These are phyloP conservation scores for Tachina grossa DNA, from an alignment of 2,888 invertebrate genomes.

Conservation along the genomic window DNA sequence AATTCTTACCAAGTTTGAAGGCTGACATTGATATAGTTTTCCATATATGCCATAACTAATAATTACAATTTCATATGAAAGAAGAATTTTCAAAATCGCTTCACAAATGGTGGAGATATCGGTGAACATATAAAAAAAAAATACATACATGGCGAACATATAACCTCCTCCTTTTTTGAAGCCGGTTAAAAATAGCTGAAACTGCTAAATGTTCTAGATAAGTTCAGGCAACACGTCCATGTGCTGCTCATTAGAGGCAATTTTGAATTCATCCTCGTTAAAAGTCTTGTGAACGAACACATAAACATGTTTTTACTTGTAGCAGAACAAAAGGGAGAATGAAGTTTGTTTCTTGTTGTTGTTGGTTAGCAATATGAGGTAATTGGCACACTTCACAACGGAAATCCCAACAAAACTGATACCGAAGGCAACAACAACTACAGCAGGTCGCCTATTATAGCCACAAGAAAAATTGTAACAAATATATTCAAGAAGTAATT, in stretches of 20 bases:
- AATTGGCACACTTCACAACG: slow-evolving; percentile 70
- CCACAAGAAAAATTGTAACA: slow-evolving; percentile 8
- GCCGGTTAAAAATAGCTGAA: too few relatives aligned
- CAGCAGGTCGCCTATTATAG: slow-evolving; percentile 24
- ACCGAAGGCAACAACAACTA: slow-evolving; percentile 63
- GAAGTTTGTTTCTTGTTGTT: slow-evolving; percentile 31
- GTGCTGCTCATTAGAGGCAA: not conserved
- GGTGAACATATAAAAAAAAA: too few relatives aligned
- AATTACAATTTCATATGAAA: too few relatives aligned
- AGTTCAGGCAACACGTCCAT: not conserved
- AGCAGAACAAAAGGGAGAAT: slow-evolving; percentile 50
- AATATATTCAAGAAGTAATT: slow-evolving; percentile 41
- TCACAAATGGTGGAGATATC: too few relatives aligned
- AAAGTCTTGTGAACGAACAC: not conserved
- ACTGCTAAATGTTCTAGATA: too few relatives aligned
- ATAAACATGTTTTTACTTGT: slow-evolving; percentile 1
- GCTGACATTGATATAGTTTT: too few relatives aligned
- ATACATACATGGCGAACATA: too few relatives aligned
- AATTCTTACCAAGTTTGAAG: too few relatives aligned
- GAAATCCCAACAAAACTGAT: slow-evolving; percentile 56
- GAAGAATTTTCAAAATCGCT: too few relatives aligned
- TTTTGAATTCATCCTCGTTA: not conserved
- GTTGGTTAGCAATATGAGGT: slow-evolving; percentile 51
- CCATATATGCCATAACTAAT: too few relatives aligned
- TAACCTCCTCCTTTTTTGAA: too few relatives aligned